phyloP scores from a whole-genome alignment of 92 coral and sea anemone species.

The Actinernus sp. region DNA sequence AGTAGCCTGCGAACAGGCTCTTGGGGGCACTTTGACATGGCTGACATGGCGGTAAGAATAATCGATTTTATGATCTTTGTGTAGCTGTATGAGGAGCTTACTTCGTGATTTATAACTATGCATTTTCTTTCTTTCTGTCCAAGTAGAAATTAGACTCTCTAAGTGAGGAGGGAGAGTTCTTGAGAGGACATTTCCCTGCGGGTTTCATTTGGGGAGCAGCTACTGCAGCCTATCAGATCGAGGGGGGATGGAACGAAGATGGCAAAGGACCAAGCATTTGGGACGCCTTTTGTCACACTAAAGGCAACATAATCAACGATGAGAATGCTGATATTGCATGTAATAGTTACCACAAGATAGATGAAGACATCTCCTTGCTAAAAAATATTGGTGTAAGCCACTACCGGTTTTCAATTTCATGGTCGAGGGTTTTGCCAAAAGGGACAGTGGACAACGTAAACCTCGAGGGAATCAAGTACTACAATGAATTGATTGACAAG shows the following conservation, averaged over 20 bases:
- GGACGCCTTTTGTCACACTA: conserved; percentile 84
- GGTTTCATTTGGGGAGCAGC: conserved; percentile 94
- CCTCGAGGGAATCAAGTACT: conserved; percentile 73
- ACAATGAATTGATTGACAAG: conserved; percentile 77
- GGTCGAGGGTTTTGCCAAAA: conserved; percentile 87
- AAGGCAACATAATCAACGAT: conserved; percentile 71
- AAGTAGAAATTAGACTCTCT: not conserved
- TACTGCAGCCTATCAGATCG: conserved; percentile 92
- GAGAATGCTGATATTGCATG: conserved; percentile 87
- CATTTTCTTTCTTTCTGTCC: too few relatives aligned
- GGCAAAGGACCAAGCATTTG: conserved; percentile 93
- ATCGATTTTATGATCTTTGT: too few relatives aligned
- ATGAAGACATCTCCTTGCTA: conserved; percentile 70
- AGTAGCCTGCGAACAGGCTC: too few relatives aligned
- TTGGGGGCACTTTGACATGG: too few relatives aligned
- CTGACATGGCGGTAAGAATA: too few relatives aligned
- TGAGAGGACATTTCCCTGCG: conserved; percentile 70
- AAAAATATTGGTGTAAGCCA: conserved; percentile 81
- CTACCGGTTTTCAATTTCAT: conserved; percentile 88
- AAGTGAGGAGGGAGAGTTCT: conserved; percentile 28
- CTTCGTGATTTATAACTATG: too few relatives aligned
- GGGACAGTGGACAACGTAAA: conserved; percentile 69
- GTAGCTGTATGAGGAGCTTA: too few relatives aligned
- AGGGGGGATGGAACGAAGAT: conserved; percentile 92
- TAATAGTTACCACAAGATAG: conserved; percentile 86